A percentile compares a stretch with the other conserved stretches of the same genome.
phyloP scores from a whole-genome alignment of 2,113 vertebrate species.

The Lepus americanus region DNA sequence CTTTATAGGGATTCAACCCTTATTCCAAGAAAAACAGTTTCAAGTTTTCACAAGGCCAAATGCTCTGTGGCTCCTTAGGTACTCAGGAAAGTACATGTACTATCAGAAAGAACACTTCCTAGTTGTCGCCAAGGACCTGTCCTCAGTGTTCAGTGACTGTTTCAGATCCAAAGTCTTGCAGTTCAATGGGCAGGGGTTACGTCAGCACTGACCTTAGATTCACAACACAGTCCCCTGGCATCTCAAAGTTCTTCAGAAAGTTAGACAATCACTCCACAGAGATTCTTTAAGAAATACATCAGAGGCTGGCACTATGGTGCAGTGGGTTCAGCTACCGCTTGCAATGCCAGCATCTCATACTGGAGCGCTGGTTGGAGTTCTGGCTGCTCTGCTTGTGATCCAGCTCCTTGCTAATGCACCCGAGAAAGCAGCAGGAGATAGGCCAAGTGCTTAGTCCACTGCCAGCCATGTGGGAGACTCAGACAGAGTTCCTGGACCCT shows the following conservation, averaged over 20 bases:
- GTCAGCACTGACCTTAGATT: background rate
- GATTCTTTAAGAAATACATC: background rate
- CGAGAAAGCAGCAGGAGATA: no score
- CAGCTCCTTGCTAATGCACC: no score
- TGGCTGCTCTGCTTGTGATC: no score
- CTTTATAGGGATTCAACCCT: background rate
- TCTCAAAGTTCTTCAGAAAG: background rate
- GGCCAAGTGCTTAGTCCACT: no score
- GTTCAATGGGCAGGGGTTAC: background rate
- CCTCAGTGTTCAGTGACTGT: background rate
- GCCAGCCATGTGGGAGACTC: no score
- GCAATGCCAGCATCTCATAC: no score
- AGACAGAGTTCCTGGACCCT: no score
- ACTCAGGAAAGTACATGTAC: conserved; percentile 33
- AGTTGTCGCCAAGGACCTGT: conserved; percentile 31
- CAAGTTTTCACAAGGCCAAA: conserved; percentile 30
- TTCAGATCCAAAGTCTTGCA: background rate
- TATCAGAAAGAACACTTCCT: conserved; percentile 44
- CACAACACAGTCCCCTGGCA: background rate
- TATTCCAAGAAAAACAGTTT: conserved; percentile 32
- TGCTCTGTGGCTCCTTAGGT: background rate
- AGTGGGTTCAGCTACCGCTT: no score
- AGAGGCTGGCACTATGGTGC: no score
- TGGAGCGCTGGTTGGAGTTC: no score
- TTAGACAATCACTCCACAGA: background rate